These are phyloP conservation scores for Ennomos fuscantarius DNA, from an alignment of 2,888 invertebrate genomes.

Conservation along the genomic window DNA sequence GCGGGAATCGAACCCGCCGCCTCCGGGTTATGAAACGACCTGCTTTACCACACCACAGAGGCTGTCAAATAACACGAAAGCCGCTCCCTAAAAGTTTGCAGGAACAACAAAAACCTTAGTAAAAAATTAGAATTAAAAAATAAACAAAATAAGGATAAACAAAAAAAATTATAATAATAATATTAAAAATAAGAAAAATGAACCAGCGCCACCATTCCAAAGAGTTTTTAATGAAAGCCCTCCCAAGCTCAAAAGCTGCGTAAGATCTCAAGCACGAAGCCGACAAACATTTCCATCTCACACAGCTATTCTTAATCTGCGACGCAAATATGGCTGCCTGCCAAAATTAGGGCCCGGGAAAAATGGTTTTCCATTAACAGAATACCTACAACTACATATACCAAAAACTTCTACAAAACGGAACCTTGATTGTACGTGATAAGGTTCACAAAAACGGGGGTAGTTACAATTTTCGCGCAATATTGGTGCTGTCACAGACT, in stretches of 20 bases:
- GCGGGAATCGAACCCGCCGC: too few relatives aligned
- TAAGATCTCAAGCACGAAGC: conserved; percentile 8
- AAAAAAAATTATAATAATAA: too few relatives aligned
- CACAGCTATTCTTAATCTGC: conserved; percentile 33
- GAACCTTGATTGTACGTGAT: conserved; percentile 12
- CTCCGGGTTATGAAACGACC: too few relatives aligned
- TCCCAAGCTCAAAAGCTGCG: conserved; percentile 7
- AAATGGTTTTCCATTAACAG: conserved; percentile 43
- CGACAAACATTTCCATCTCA: conserved; percentile 26
- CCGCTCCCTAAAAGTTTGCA: too few relatives aligned
- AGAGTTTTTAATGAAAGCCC: not conserved
- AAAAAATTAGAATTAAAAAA: too few relatives aligned
- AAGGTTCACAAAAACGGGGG: conserved; percentile 7
- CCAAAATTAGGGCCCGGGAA: conserved; percentile 41
- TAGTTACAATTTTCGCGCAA: conserved; percentile 18
- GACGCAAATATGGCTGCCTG: conserved; percentile 38
- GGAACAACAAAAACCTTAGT: too few relatives aligned
- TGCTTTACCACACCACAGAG: too few relatives aligned
- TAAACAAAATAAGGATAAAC: too few relatives aligned
- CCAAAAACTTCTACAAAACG: conserved; percentile 3
- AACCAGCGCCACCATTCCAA: not conserved
- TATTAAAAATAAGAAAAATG: too few relatives aligned
- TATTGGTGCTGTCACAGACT: conserved; percentile 27
- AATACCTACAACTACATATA: conserved; percentile 21
- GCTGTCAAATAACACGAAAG: too few relatives aligned